Evolutionary conservation across 2,888 invertebrate genomes (phyloP), one percentile per base, ranked within the genome.

Genomic region (Physocephala rufipes): DNA sequence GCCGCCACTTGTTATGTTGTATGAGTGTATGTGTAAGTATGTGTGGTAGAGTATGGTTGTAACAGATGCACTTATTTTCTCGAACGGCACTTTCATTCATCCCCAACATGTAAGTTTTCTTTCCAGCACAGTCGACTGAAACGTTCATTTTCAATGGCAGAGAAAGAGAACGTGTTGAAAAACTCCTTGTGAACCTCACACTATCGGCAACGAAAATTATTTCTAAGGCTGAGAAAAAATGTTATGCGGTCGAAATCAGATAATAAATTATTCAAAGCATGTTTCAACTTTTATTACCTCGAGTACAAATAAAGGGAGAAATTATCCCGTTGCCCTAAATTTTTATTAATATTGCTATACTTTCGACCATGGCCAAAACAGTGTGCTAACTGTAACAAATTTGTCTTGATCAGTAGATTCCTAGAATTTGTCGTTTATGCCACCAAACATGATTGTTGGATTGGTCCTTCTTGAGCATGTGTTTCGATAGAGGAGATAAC

Each of bases 181-280:
- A 7, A 21, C 13, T 55, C 55, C 13, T 13, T 26, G 13, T 15
- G 24, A 55, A n/a, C 53, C 24, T 55, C 24, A 19, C 24, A 55
- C 15, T n/a, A n/a, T n/a, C n/a, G n/a, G 49, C 49, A 49, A 49
- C 49, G 16, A 12, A 12, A n/a, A 2, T 15, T 58, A 24, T 58
- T 36, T 9, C 36, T 36, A 36, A 36, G n/a, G n/a, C n/a, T n/a
- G n/a, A n/a, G n/a, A n/a, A n/a, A n/a, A n/a, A n/a, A n/a, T n/a
- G n/a, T n/a, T n/a, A n/a, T n/a, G n/a, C n/a, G 28, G 45, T 12
- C 43, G 59, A 36, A 59, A 45, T n/a, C 43, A 16, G 13, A 36
- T 16, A 26, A 82, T 82, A 83, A 83, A 83, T 83, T 83, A 83
- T 83, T 83, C 84, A 83, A 82, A 82, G 81, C 82, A 83, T 83